Percentiles rank a stretch among this genome's conserved stretches.
These are phyloP conservation scores for Seira ritae DNA, from an alignment of 2,888 invertebrate genomes.

Conservation along the genomic window DNA sequence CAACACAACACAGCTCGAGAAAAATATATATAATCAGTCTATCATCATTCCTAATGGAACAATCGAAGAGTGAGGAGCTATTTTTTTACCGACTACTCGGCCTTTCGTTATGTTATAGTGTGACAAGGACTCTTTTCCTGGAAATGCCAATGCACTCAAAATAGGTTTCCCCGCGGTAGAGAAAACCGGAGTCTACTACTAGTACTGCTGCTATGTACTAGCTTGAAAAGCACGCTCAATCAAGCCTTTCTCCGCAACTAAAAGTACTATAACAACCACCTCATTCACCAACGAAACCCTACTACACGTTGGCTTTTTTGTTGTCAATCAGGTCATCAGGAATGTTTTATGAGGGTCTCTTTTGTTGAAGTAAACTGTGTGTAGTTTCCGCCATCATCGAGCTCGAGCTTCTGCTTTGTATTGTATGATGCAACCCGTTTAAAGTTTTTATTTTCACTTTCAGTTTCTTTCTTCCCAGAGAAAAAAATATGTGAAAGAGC, in stretches of 20 bases:
- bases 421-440: background rate
- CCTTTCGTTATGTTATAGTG: slow-evolving; percentile 37
- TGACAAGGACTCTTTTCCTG: slow-evolving; percentile 63
- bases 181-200: too few relatives aligned
- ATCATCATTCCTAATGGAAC: background rate
- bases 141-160: slow-evolving; percentile 64
- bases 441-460: background rate
- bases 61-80: background rate
- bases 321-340: slow-evolving; percentile 4
- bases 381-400: too few relatives aligned
- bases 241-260: background rate
- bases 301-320: background rate
- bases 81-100: background rate
- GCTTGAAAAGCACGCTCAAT: background rate
- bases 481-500: too few relatives aligned
- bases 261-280: too few relatives aligned
- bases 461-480: background rate
- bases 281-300: background rate
- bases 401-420: too few relatives aligned
- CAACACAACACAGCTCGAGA: background rate
- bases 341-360: background rate
- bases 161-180: slow-evolving; percentile 49
- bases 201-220: too few relatives aligned
- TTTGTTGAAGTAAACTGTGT: background rate
- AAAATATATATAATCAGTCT: background rate